These are phyloP conservation scores for Entosphenus tridentatus DNA, from an alignment of 2,113 vertebrate genomes.

Conservation along the genomic window DNA sequence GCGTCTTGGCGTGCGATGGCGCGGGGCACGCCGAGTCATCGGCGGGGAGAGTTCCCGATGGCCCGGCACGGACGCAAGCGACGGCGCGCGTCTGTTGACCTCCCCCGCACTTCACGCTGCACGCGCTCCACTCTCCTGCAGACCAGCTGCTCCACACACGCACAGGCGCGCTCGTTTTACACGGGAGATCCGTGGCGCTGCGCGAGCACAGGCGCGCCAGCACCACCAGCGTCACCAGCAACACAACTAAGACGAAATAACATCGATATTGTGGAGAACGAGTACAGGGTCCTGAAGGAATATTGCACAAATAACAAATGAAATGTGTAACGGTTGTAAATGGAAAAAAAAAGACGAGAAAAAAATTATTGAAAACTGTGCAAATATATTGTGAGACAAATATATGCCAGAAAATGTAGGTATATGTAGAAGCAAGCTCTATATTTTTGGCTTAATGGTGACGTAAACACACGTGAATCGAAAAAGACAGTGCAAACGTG, in stretches of 20 bases:
- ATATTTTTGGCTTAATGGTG: too few relatives aligned
- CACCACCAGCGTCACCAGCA: too few relatives aligned
- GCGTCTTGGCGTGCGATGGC: slow-evolving; percentile 40
- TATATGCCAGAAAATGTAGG: neutral
- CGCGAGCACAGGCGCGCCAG: too few relatives aligned
- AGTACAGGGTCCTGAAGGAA: slow-evolving; percentile 12
- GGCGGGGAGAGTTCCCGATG: slow-evolving; percentile 43
- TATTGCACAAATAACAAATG: slow-evolving; percentile 10
- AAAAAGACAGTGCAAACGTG: too few relatives aligned
- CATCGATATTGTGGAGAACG: neutral
- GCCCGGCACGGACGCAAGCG: slow-evolving; percentile 53
- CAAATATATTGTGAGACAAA: neutral
- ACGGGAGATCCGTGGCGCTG: too few relatives aligned
- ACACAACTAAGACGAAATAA: too few relatives aligned
- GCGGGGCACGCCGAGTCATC: slow-evolving; percentile 52
- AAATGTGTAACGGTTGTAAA: neutral
- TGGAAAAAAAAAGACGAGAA: neutral
- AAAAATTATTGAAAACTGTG: neutral
- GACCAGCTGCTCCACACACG: slow-evolving; percentile 35
- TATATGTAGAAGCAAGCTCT: neutral
- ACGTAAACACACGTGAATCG: too few relatives aligned
- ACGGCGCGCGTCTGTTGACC: slow-evolving; percentile 52
- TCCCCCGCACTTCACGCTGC: slow-evolving; percentile 51
- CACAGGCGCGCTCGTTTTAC: too few relatives aligned
- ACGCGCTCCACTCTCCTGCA: slow-evolving; percentile 43